phyloP scores from a whole-genome alignment of 2,113 vertebrate species.

The Scophthalmus maximus region DNA sequence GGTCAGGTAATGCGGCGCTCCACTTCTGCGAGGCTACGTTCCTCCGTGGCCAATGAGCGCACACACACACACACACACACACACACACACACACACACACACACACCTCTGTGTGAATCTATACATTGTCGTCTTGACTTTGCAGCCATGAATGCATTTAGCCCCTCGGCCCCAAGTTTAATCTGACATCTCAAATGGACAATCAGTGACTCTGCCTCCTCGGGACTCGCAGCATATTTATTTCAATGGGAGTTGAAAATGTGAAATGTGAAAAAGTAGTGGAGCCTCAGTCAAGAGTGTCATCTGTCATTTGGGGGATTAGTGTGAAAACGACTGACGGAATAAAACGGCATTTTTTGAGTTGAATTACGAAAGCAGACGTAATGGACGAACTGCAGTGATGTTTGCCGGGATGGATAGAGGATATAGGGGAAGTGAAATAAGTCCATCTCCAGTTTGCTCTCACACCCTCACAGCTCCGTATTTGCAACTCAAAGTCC shows the following conservation, averaged over 20 bases:
- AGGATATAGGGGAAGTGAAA: neutral
- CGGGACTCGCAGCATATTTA: conserved; percentile 19
- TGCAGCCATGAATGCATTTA: conserved; percentile 12
- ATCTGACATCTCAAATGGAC: conserved; percentile 19
- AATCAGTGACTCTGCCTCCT: conserved; percentile 4
- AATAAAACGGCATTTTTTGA: neutral
- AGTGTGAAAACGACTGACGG: neutral
- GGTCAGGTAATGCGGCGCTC: conserved; percentile 79
- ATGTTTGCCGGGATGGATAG: neutral
- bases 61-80: neutral
- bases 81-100: neutral
- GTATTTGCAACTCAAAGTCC: conserved; percentile 55
- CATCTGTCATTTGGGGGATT: conserved; percentile 6
- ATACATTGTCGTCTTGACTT: neutral
- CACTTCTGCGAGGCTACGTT: conserved; percentile 61
- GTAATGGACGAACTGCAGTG: neutral
- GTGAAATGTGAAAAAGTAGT: conserved; percentile 12
- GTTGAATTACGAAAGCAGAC: too few relatives aligned
- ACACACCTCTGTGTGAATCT: conserved; percentile 9
- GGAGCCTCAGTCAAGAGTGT: conserved; percentile 16
- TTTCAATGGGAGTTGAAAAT: conserved; percentile 20
- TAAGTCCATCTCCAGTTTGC: neutral
- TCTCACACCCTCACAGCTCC: neutral
- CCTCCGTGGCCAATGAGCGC: conserved; percentile 45
- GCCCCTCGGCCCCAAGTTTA: conserved; percentile 12